Evolutionary conservation across 2,888 invertebrate genomes (phyloP).

Genomic region (Rhopalosiphum nymphaeae): DNA sequence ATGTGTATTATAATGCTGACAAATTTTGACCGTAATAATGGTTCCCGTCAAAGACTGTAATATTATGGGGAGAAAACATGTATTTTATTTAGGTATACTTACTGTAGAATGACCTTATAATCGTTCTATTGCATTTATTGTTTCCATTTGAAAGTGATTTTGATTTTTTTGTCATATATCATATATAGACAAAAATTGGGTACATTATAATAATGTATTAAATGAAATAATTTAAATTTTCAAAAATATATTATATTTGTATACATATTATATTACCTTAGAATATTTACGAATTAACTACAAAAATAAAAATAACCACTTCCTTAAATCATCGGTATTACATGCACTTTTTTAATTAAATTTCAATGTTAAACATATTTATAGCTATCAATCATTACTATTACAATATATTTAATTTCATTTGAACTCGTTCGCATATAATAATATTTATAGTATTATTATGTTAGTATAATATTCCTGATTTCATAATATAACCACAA

Average conservation of each 20-base stretch:
- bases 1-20: not conserved
- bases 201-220: not conserved
- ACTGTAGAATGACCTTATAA: not conserved
- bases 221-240: not conserved
- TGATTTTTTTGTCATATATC: not conserved
- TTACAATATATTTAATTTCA: not conserved
- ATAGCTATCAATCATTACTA: not conserved
- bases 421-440: not conserved
- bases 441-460: not conserved
- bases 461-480: not conserved
- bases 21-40: constrained; percentile 17
- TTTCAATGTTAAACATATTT: not conserved
- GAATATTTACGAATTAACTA: not conserved
- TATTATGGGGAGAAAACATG: constrained; percentile 7
- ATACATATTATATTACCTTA: not conserved
- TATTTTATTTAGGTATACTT: not conserved
- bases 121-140: constrained; percentile 15
- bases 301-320: not conserved
- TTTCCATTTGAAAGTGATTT: not conserved
- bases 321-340: not conserved
- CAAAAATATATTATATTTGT: not conserved
- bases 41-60: not conserved
- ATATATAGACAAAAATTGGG: too few species aligned
- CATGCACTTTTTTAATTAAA: not conserved
- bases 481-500: not conserved